Evolutionary conservation across 2,888 invertebrate species (phyloP), one percentile per base, ranked within the genome.

Genomic region (Athrips mouffetella): DNA sequence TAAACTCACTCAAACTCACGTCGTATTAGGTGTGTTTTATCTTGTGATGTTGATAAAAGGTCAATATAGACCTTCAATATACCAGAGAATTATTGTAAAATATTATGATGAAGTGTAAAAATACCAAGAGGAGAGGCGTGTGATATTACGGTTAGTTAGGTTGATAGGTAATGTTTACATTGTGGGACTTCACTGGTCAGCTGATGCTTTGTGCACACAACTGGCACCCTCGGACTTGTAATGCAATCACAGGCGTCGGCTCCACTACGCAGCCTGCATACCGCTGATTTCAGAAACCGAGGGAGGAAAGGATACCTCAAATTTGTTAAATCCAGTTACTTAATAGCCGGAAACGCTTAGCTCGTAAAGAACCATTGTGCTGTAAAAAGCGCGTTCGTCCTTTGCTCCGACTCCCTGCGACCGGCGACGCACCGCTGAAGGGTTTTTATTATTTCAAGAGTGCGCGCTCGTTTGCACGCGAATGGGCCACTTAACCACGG

Each of bases 401-500:
- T 49, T 27, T 39, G 51, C 53, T 45, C 48, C 53, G 53, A 51
- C 51, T 47, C 18, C 6, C 40, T 33, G 33, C 25, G 13, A 23
- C 57, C 45, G 57, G 59, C 62, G 63, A 64, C 68, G 74, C 70
- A 74, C 71, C 61, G 57, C 59, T 57, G 72, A 83, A 86, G 83
- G 75, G 80, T 76, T 85, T 86, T 82, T 82, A 83, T 87, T 85
- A 84, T 87, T 83, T 87, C 84, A 85, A 84, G 81, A 88, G 87
- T 78, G 75, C 76, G 73, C 80, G 83, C 85, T 84, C 89, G 89
- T 89, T 89, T 89, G 89, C 88, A 89, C 84, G 88, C 78, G 88
- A 89, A 89, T 89, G 79, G 84, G 80, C 87, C 87, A 89, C 89
- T 89, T 89, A 89, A 80, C 88, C 87, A 85, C 87, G 87, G 70